phyloP scores from a whole-genome alignment of 1,140 invertebrate species.

The Leptopilina clavipes region DNA sequence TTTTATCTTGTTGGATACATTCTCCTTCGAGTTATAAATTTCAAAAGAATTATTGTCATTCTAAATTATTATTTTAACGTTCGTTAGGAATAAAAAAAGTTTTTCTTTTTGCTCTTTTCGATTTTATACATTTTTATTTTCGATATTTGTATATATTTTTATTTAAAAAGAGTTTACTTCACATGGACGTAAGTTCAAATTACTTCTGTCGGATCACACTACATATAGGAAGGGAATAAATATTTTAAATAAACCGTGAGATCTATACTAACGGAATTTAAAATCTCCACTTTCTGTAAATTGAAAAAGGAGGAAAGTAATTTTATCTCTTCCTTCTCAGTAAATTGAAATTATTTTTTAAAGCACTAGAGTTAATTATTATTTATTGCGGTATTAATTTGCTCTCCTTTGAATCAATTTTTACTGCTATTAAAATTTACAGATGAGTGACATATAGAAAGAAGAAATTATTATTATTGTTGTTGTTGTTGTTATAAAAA shows the following conservation, averaged over 20 bases:
- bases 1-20: too few relatives aligned
- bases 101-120: neutral
- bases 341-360: neutral
- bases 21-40: too few relatives aligned
- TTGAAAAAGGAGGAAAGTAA: neutral
- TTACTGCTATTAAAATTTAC: too few relatives aligned
- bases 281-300: conserved; percentile 10
- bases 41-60: too few relatives aligned
- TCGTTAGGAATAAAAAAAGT: too few relatives aligned
- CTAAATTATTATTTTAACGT: too few relatives aligned
- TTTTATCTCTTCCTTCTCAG: neutral
- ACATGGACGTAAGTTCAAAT: neutral
- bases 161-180: neutral
- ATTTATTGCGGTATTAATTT: too few relatives aligned
- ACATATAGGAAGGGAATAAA: neutral
- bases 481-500: too few relatives aligned
- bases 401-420: too few relatives aligned
- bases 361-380: neutral
- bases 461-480: too few relatives aligned
- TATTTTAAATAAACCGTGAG: neutral
- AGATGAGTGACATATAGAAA: too few relatives aligned
- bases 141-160: neutral
- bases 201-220: neutral
- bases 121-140: neutral
- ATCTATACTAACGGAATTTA: conserved; percentile 16